phyloP scores from a whole-genome alignment of 2,797 vertebrate genomes.

The Acipenser oxyrinchus region DNA sequence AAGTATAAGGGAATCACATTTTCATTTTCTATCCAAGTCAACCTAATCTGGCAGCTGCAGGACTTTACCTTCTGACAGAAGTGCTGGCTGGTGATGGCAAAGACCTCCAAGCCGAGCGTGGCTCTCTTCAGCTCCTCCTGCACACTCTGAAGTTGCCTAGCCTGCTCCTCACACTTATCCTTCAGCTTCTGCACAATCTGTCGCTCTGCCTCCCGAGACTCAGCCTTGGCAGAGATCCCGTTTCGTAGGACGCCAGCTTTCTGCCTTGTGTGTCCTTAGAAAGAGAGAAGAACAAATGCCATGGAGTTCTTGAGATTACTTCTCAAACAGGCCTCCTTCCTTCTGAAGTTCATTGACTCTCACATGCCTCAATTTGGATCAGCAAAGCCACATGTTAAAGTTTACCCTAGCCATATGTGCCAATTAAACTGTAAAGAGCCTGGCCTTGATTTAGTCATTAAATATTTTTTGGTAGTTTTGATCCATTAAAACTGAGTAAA shows the following conservation, averaged over 20 bases:
- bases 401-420: too few species aligned
- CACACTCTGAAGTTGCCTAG: slow-evolving; percentile 58
- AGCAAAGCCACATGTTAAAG: too few species aligned
- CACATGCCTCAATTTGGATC: too few species aligned
- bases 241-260: slow-evolving; percentile 45
- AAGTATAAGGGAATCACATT: too few species aligned
- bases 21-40: too few species aligned
- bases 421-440: too few species aligned
- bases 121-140: slow-evolving; percentile 68
- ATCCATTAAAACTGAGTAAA: too few species aligned
- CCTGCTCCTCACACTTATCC: slow-evolving; percentile 74
- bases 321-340: too few species aligned
- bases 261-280: slow-evolving; percentile 59
- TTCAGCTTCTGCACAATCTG: slow-evolving; percentile 69
- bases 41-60: too few species aligned
- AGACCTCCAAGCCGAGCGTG: slow-evolving; percentile 68
- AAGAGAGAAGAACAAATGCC: neutral
- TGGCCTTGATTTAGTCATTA: too few species aligned
- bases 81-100: slow-evolving; percentile 80
- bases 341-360: too few species aligned
- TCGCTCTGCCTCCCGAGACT: slow-evolving; percentile 53
- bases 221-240: slow-evolving; percentile 51
- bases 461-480: too few species aligned
- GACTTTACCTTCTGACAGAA: slow-evolving; percentile 78
- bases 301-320: neutral